phyloP scores from a whole-genome alignment of 2,797 vertebrate genomes.

The Pangasius krempfi region DNA sequence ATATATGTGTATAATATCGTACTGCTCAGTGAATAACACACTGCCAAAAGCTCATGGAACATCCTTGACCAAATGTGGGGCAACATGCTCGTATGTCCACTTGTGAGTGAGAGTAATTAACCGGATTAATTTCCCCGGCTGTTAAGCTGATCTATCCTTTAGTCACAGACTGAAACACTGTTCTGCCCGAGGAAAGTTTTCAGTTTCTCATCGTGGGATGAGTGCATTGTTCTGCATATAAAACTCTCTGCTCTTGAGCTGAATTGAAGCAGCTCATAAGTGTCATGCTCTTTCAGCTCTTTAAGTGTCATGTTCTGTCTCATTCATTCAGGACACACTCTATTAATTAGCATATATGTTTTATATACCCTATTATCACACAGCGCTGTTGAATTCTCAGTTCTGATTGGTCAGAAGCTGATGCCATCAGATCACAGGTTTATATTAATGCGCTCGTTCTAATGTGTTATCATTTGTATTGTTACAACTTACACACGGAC shows the following conservation, averaged over 20 bases:
- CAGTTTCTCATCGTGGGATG: not conserved
- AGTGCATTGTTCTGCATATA: not conserved
- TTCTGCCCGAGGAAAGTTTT: not conserved
- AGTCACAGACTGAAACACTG: not conserved
- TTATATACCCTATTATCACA: not conserved
- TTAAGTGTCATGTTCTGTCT: not conserved
- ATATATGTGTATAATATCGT: conserved; percentile 53
- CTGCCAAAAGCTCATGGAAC: conserved; percentile 41
- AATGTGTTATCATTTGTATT: not conserved
- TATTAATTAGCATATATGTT: not conserved
- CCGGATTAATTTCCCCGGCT: conserved; percentile 48
- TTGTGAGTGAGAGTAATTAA: conserved; percentile 46
- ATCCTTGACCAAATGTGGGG: conserved; percentile 13
- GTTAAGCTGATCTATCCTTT: conserved; percentile 40
- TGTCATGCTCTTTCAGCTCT: not conserved
- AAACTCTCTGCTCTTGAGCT: not conserved
- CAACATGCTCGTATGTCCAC: conserved; percentile 29
- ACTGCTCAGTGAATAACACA: conserved; percentile 41
- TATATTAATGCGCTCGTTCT: not conserved
- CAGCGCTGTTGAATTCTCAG: not conserved
- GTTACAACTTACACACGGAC: not conserved
- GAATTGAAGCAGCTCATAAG: conserved; percentile 3
- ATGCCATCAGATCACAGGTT: not conserved
- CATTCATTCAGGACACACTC: not conserved
- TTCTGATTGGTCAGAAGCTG: not conserved